Conservation (phyloP, 1,140 invertebrate species). For the Cydia pomonella region DNA sequence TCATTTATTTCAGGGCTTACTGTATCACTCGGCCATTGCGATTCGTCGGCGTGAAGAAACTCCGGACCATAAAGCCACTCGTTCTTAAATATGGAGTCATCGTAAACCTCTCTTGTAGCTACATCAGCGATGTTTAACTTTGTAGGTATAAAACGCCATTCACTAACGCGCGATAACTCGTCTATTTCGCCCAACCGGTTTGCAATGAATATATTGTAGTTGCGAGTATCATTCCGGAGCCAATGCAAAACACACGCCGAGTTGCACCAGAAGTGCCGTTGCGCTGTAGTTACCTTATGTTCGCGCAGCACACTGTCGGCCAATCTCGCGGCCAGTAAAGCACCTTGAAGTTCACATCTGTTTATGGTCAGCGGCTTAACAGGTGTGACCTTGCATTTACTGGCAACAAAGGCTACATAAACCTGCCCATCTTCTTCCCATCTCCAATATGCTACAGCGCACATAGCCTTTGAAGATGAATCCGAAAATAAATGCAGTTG, state of each 20-base stretch:
- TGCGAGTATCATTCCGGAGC: slow-evolving; percentile 1
- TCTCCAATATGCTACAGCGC: slow-evolving; percentile 5
- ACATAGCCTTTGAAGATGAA: background rate
- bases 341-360: background rate
- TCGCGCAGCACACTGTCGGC: background rate
- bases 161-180: slow-evolving; percentile 31
- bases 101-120: slow-evolving; percentile 36
- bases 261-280: slow-evolving; percentile 18
- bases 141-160: slow-evolving; percentile 47
- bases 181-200: slow-evolving; percentile 64
- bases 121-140: slow-evolving; percentile 46
- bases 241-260: slow-evolving; percentile 2
- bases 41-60: too few relatives aligned
- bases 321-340: background rate
- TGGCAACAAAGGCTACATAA: background rate
- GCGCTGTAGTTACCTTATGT: background rate
- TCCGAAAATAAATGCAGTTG: slow-evolving; percentile 20
- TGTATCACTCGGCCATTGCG: background rate
- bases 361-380: background rate
- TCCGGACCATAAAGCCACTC: too few relatives aligned
- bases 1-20: background rate
- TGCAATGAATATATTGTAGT: slow-evolving; percentile 8
- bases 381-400: background rate
- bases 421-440: background rate
- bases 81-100: too few relatives aligned